Evolutionary conservation across 2,113 vertebrate species (phyloP), one percentile per base, ranked within the genome.

Genomic region (Platanista minor): DNA sequence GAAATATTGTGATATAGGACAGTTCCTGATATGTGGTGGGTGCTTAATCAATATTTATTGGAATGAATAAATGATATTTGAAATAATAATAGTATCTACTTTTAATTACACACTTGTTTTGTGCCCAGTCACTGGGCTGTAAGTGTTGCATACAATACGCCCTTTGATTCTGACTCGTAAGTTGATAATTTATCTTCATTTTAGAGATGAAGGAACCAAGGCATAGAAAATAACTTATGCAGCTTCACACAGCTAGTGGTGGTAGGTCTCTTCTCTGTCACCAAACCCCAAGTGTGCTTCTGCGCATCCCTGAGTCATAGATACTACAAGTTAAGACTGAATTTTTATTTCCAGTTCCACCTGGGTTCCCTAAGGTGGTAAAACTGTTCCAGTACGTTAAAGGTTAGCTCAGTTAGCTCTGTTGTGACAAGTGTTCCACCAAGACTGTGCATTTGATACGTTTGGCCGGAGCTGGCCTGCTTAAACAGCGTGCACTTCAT

Each of bases 161-260:
- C 27, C 43, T 94, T 85, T 75, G 29, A 90, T 96, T 94, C 52
- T 91, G 54, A 92, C 57, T 77, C 86, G 11, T 49, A 75, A 92
- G 43, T 62, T 85, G 52, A 15, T 8, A 41, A 67, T 94, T 91
- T 67, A 33, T 93, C 49, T 94, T 95, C 27, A 90, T 64, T 91
- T 92, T 85, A 84, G 67, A 62, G 39, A 43, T 59, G 25, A 77
- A 94, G 36, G 29, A 93, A 52, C 61, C 27, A 31, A 81, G 6
- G 31, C 4, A 18, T 57, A 41, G 72, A 91, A 62, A 57, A 54
- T 87, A 74, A 80, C n/a, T 62, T 43, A 39, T 0, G 3, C 31
- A n/a, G 9, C 8, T 8, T 54, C 27, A 82, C 23, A 13, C 39
- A 71, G 14, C 11, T 92, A 67, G 57, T 77, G 21, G 18, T 46